A percentile compares a stretch with the other conserved stretches of the same genome.
phyloP scores from a whole-genome alignment of 2,113 vertebrate species.

The Cebus imitator region DNA sequence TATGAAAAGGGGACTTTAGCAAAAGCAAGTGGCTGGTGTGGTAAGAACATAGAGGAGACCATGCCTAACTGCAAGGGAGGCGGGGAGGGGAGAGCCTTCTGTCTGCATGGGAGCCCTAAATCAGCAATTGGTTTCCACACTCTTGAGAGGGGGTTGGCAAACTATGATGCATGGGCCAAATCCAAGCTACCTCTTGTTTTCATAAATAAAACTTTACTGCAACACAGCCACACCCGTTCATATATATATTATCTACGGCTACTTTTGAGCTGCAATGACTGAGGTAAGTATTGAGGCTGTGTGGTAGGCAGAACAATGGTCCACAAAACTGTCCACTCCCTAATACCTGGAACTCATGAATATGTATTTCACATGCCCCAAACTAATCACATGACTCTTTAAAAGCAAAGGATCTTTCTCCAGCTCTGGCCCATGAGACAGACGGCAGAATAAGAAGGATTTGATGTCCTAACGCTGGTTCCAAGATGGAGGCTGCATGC shows the following conservation, averaged over 20 bases:
- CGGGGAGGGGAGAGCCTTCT: neutral
- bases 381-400: neutral
- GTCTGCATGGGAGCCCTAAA: neutral
- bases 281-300: neutral
- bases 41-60: neutral
- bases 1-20: neutral
- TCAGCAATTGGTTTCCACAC: neutral
- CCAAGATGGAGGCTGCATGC: neutral
- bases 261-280: neutral
- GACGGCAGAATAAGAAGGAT: neutral
- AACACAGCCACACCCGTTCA: neutral
- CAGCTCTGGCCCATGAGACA: neutral
- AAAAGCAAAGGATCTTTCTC: neutral
- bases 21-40: neutral
- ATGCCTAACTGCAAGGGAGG: neutral
- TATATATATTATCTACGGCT: neutral
- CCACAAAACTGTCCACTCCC: neutral
- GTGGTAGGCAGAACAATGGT: neutral
- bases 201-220: conserved; percentile 40
- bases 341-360: neutral
- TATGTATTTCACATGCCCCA: neutral
- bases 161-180: neutral
- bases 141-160: neutral
- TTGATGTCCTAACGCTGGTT: neutral
- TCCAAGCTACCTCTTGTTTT: neutral